These are phyloP conservation scores for Spicauda simplicius DNA, from an alignment of 2,888 invertebrate genomes.

Conservation along the genomic window DNA sequence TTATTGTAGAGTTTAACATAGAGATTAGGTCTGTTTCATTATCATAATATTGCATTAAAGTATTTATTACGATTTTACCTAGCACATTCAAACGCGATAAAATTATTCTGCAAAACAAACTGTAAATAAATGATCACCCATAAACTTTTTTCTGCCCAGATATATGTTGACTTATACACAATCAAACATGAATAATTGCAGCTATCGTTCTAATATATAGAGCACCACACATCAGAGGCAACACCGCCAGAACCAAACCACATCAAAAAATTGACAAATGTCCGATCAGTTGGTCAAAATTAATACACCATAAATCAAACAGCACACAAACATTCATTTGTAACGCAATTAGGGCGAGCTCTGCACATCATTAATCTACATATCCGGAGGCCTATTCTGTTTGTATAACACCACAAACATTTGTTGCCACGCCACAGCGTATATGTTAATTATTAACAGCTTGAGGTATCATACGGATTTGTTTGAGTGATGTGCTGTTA, in stretches of 20 bases:
- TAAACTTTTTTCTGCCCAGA: neutral
- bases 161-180: neutral
- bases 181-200: constrained; percentile 1
- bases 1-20: too few relatives aligned
- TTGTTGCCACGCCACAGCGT: constrained; percentile 46
- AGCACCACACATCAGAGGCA: constrained; percentile 1
- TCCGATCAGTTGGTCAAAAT: constrained; percentile 47
- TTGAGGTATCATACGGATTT: constrained; percentile 20
- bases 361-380: constrained; percentile 76
- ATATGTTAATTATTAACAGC: constrained; percentile 43
- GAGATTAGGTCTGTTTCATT: too few relatives aligned
- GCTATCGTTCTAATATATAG: neutral
- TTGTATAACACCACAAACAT: constrained; percentile 56
- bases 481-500: constrained; percentile 25
- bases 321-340: constrained; percentile 66
- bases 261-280: constrained; percentile 29
- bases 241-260: constrained; percentile 4
- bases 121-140: too few relatives aligned
- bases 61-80: too few relatives aligned
- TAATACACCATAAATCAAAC: constrained; percentile 59
- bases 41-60: too few relatives aligned
- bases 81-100: too few relatives aligned
- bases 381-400: constrained; percentile 67
- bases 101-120: too few relatives aligned
- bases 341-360: constrained; percentile 74